Conservation (phyloP, 1,140 invertebrate species). For the Antheraea pernyi region DNA sequence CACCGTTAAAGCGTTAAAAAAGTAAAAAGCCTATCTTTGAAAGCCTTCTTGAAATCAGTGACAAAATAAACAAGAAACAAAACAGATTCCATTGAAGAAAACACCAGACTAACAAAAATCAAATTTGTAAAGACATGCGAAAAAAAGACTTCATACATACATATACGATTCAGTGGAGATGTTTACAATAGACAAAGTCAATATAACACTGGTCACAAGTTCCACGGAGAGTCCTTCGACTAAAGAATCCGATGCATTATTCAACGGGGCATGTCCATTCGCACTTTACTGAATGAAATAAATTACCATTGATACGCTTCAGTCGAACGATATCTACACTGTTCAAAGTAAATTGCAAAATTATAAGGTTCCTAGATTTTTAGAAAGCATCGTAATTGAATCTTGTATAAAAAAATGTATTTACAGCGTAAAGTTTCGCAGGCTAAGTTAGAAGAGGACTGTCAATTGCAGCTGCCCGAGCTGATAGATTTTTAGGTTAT, state of each 20-base stretch:
- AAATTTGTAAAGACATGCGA: background rate
- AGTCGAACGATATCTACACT: background rate
- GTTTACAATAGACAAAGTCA: background rate
- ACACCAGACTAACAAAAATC: background rate
- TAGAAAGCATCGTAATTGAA: no score
- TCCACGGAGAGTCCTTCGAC: background rate
- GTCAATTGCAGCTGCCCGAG: no score
- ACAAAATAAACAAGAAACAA: no score
- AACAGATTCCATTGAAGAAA: no score
- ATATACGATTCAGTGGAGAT: background rate
- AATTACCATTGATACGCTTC: constrained; percentile 12
- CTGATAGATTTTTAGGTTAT: no score
- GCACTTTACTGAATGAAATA: constrained; percentile 17
- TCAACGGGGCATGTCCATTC: constrained; percentile 5
- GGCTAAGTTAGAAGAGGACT: no score
- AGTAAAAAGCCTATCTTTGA: no score
- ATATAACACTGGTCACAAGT: background rate
- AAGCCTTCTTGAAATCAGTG: no score
- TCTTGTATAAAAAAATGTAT: no score
- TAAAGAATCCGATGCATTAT: constrained; percentile 9
- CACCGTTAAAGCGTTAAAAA: no score
- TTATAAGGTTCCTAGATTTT: background rate
- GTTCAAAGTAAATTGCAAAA: background rate
- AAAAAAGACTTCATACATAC: background rate
- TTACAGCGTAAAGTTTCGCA: no score